Percentiles rank a stretch among this genome's conserved stretches.
Conservation (phyloP, 2,113 vertebrate genomes). For the Laterallus jamaicensis region DNA sequence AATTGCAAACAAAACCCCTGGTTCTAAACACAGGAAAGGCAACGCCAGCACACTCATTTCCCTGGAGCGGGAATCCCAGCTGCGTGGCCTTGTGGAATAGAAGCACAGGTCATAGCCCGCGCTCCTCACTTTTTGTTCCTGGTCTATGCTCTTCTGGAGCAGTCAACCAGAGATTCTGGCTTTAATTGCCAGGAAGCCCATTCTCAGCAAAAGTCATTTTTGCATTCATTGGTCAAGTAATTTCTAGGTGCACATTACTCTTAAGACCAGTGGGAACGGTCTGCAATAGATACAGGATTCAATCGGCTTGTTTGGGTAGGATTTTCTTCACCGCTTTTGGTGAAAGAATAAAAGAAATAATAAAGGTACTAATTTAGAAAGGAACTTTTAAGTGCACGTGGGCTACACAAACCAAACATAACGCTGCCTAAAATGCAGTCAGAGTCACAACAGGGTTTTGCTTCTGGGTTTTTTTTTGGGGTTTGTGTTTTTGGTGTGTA, state of each 20-base stretch:
- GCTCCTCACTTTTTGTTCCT: neutral
- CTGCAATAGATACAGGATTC: neutral
- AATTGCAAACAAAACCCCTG: neutral
- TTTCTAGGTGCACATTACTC: neutral
- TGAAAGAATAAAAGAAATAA: neutral
- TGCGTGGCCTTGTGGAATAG: neutral
- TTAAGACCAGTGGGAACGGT: neutral
- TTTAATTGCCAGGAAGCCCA: neutral
- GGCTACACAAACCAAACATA: constrained; percentile 13
- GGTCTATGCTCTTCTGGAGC: neutral
- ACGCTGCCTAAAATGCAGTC: constrained; percentile 52
- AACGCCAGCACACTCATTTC: neutral
- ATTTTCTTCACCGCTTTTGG: neutral
- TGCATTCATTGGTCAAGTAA: neutral
- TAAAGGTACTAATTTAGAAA: constrained; percentile 28
- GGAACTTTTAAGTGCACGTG: constrained; percentile 20
- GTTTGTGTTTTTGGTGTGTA: neutral
- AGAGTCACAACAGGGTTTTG: constrained; percentile 3
- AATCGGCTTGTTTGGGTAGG: constrained; percentile 42
- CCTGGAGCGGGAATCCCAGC: neutral
- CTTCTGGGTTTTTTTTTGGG: neutral
- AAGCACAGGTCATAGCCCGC: neutral
- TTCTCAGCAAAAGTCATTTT: neutral
- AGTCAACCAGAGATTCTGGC: neutral
- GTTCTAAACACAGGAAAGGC: neutral